These are phyloP conservation scores for Helobdella robusta DNA, from an alignment of 2,888 invertebrate genomes.

Conservation along the genomic window DNA sequence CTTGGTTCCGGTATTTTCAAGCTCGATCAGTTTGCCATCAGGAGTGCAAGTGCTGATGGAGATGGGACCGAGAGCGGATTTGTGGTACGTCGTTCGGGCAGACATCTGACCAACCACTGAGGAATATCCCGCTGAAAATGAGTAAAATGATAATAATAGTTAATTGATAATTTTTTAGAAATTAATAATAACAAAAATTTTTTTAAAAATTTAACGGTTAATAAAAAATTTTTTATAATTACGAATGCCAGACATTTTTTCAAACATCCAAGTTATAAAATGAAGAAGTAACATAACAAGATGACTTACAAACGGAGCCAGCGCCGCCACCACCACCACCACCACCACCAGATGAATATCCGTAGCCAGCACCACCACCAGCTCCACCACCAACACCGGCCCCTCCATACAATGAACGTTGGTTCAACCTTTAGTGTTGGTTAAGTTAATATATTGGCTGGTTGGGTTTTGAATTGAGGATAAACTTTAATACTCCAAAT, in stretches of 20 bases:
- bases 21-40: slow-evolving; percentile 51
- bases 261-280: no score
- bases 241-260: no score
- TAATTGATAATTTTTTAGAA: no score
- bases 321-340: neutral
- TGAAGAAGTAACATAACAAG: no score
- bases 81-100: slow-evolving; percentile 53
- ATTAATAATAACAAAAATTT: no score
- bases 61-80: slow-evolving; percentile 29
- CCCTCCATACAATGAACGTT: neutral
- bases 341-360: neutral
- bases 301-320: no score
- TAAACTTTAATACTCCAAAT: no score
- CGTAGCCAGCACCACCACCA: slow-evolving; percentile 14
- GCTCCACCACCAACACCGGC: slow-evolving; percentile 13
- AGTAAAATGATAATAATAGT: no score
- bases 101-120: slow-evolving; percentile 48
- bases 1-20: slow-evolving; percentile 52
- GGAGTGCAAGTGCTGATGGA: slow-evolving; percentile 47
- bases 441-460: no score
- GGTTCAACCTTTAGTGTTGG: slow-evolving; percentile 19
- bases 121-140: slow-evolving; percentile 3
- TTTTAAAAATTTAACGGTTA: no score
- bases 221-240: no score
- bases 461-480: no score